Base-by-base conservation (phyloP, 2,888 invertebrate species). In the Protonemura montana region DNA sequence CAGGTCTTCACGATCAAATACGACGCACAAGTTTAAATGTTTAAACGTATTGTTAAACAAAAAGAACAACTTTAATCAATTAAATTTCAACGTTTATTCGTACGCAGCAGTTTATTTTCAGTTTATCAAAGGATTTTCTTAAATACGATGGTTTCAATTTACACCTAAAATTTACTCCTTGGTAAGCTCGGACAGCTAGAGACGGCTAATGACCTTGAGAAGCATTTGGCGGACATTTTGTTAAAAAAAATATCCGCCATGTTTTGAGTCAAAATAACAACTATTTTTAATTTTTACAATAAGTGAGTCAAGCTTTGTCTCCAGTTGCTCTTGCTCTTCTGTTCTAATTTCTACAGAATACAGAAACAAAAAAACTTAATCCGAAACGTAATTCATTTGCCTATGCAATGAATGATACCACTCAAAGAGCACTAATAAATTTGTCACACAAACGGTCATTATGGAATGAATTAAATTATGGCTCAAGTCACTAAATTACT, bases 401-500 rank as follows among this genome's bases (percentile, higher is more conserved):
- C 59, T 76, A 85, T n/a, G 25, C 26, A 77, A 27, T 26, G 30
- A 25, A 76, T 25, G 13, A 28, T 76, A 26, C 27, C 26, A 85
- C 35, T 35, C 76, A 16, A 29, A 85, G 76, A 85, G 35, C 28
- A 30, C 10, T 85, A 77, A 76, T 59, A 6, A 25, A 85, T 16
- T 59, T 21, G 59, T 59, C 59, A 59, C 59, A 59, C 28, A 59
- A 59, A 29, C 41, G n/a, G 42, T 81, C 29, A 81, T 41, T 76
- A 81, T 86, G 81, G 81, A 41, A 86, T 27, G 78, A 83, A 78
- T 41, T n/a, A n/a, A n/a, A 77, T 85, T 82, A 87, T 87, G 87
- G 85, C 86, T 82, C 82, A 85, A 85, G 76, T 26, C 87, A 87
- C 81, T 80, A 35, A n/a, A 81, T 27, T 78, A 59, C 21, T 59